Base-by-base conservation (phyloP, 2,888 invertebrate genomes). In the Serrognathus titanus region DNA sequence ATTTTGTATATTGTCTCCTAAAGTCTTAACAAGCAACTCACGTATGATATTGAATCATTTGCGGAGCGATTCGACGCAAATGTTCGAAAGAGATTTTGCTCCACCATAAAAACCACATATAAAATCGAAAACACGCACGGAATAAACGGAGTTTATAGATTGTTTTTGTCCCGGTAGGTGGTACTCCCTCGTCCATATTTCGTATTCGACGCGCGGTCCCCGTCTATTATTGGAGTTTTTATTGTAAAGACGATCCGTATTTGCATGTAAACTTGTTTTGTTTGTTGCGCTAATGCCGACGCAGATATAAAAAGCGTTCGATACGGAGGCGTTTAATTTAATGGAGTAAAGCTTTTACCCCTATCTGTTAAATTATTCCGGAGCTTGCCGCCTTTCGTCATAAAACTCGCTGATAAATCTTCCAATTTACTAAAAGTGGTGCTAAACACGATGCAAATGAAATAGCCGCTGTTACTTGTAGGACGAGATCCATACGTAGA, bases 21-120 rank as follows among this genome's bases (percentile, higher is more conserved):
- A 45, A 45, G 46, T 49, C 46, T 63, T 60, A 40, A 64, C 60
- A 71, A 66, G 68, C 67, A 62, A 53, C 62, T 67, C 71, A 71
- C 71, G 71, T 71, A 68, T 60, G 64, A 66, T 70, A 70, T 69
- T 71, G 67, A 62, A 70, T 65, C 69, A 66, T 68, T 70, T 70
- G 68, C 68, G 67, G 68, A 66, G 63, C 70, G 66, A 16, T 16
- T 3, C 16, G 16, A 67, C 60, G 60, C 66, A 66, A 68, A 69
- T 65, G 66, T 65, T 63, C 61, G 51, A 59, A 31, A 66, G 66
- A 64, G 67, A 68, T 68, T 69, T 67, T 64, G 46, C 38, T 11
- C 39, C 57, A 49, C 37, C 45, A 59, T 60, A 67, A 68, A 69
- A 67, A 69, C 60, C 66, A 62, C 65, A 65, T 7, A 31, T 31